These are phyloP conservation scores for Acrobasis consociella DNA, from an alignment of 2,888 invertebrate genomes.

Conservation along the genomic window DNA sequence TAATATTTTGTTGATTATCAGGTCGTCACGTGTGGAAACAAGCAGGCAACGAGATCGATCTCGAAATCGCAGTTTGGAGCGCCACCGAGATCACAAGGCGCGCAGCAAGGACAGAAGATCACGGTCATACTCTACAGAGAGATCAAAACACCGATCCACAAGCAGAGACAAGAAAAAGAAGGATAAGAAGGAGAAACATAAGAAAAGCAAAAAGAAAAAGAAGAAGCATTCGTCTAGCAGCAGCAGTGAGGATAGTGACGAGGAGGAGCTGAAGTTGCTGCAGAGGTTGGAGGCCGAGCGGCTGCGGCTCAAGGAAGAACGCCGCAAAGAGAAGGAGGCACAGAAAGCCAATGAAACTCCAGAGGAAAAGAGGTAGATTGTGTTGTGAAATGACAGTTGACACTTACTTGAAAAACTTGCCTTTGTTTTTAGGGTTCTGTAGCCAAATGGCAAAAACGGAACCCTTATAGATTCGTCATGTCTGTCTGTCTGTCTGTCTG, in stretches of 20 bases:
- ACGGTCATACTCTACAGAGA: conserved; percentile 39
- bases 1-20: conserved; percentile 30
- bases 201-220: conserved; percentile 61
- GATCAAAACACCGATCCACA: conserved; percentile 47
- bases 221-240: conserved; percentile 50
- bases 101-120: conserved; percentile 41
- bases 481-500: too few relatives aligned
- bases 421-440: too few relatives aligned
- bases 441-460: too few relatives aligned
- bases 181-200: conserved; percentile 53
- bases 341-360: conserved; percentile 96
- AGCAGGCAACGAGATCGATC: conserved; percentile 46
- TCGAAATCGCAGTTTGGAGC: conserved; percentile 49
- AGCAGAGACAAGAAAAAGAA: conserved; percentile 48
- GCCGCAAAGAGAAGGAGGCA: conserved; percentile 86
- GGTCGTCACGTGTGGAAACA: conserved; percentile 62
- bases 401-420: too few relatives aligned
- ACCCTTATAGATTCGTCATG: too few relatives aligned
- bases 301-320: conserved; percentile 84
- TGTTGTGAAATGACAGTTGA: background rate
- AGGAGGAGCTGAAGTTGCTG: conserved; percentile 85
- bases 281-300: conserved; percentile 89
- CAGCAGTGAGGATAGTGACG: conserved; percentile 69
- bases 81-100: conserved; percentile 39
- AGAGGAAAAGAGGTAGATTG: conserved; percentile 90